Conservation (phyloP, 1,140 invertebrate genomes). For the Leguminivora glycinivorella region DNA sequence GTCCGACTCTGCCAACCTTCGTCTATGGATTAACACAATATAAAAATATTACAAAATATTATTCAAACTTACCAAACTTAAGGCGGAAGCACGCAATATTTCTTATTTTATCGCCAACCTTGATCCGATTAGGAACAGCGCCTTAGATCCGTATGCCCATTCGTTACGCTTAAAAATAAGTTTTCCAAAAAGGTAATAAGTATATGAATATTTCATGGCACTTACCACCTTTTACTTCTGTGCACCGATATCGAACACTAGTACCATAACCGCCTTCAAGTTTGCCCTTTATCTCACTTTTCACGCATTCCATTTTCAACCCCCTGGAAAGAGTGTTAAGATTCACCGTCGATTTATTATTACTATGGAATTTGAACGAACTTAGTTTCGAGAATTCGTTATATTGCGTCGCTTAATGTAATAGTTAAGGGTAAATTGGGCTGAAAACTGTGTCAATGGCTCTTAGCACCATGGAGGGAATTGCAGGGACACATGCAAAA, state of each 20-base stretch:
- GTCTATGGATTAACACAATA: neutral
- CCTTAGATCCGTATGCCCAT: neutral
- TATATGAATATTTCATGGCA: neutral
- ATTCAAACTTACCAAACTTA: neutral
- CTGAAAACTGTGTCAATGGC: slow-evolving; percentile 3
- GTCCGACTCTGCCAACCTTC: neutral
- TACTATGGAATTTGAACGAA: neutral
- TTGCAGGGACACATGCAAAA: neutral
- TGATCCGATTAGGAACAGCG: neutral
- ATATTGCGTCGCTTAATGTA: neutral
- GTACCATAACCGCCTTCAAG: neutral
- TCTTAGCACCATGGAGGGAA: neutral
- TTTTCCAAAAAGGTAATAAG: neutral
- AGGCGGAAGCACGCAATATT: neutral
- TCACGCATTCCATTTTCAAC: neutral
- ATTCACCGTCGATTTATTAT: neutral
- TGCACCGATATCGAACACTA: neutral
- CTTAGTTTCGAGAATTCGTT: neutral
- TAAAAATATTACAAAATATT: slow-evolving; percentile 6
- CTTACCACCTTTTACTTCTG: neutral
- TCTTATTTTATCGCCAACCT: slow-evolving; percentile 16
- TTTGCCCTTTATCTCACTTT: neutral
- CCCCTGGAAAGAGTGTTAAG: neutral
- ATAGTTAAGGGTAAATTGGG: neutral
- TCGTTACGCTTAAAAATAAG: slow-evolving; percentile 5